Evolutionary conservation across 2,113 vertebrate genomes (phyloP), one percentile per base, ranked within the genome.

Genomic region (Prochilodus magdalenae): DNA sequence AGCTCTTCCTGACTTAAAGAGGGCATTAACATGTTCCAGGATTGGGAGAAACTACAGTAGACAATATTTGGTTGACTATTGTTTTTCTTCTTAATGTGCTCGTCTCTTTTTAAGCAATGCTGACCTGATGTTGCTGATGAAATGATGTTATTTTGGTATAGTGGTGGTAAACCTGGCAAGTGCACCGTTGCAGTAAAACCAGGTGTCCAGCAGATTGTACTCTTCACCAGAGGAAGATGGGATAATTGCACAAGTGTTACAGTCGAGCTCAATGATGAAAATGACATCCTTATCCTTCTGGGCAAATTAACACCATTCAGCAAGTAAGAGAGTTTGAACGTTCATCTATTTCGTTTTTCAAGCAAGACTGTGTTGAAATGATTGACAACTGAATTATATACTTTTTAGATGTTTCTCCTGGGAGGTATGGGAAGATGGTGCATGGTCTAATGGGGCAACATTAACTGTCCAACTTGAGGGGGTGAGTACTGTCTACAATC

Each of bases 391-490:
- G 10, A 59, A n/a, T 63, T 20, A 10, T 79, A 27, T 66, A 24
- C 15, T 77, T 75, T n/a, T 14, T 62, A 94, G 93, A 77, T 95
- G 93, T 59, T 75, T 94, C 77, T 92, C 89, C 2, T 94, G 93
- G 94, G 94, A 95, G 82, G 88, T 89, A 76, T 89, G 92, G 91
- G 92, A 94, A 27, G 93, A 93, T 83, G 91, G 91, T 62, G 84
- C 87, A 0, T 93, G 93, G 93, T 90, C 86, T 0, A 78, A 89
- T 29, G 74, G 81, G 0, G 90, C 91, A 55, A 92, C 83, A 2
- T 81, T 95, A 67, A 88, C 80, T 20, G 72, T 93, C 24, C 73
- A 76, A 22, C 51, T 94, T 83, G 90, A 89, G 74, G 89, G 88
- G 87, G 92, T 89, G 72, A 75, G 74, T 86, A 88, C 88, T 90